Base-by-base conservation (phyloP, 1,140 invertebrate species). In the Bombus breviceps region DNA sequence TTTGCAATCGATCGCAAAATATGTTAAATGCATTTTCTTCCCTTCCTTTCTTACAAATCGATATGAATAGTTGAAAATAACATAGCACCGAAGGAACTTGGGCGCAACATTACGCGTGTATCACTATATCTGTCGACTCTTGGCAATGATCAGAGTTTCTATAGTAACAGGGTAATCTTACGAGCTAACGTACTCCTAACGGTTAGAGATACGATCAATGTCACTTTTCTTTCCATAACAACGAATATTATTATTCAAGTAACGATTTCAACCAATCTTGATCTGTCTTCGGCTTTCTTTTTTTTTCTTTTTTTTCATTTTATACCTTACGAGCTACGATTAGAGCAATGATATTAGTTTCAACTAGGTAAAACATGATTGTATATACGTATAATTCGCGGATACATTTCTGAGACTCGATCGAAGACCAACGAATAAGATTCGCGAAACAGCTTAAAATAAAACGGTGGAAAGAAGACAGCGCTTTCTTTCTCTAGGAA, bases 231-330 rank as follows among this genome's bases (percentile, higher is more conserved):
- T 59, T 87, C 68, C 74, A 71, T 84, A 92, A 91, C 81, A 91
- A 90, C 86, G 81, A 83, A 83, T 75, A 83, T 37, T 75, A 83
- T 37, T 83, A 86, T 78, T 91, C 91, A 91, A 91, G 91, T 93
- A 93, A 93, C 92, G 89, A 83, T 92, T 91, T 92, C 74, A 92
- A 92, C 86, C 88, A 92, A 82, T 57, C 75, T 62, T n/a, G 47
- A 59, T 64, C 59, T 32, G 13, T 66, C 34, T 39, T 71, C 69
- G 15, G 47, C n/a, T 59, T 82, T 28, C 34, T 53, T 34, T 12
- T 25, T 1, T 34, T 59, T 82, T 28, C 34, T 53, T 34, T 12
- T 25, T 1, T 34, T 12, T 25, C 15, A 32, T 34, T n/a, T 34
- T 37, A 66, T 12, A 22, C 1, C 62, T 83, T 69, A 78, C 5